These are phyloP conservation scores for Tonatia bakeri DNA, from an alignment of 2,113 vertebrate genomes.

Conservation along the genomic window DNA sequence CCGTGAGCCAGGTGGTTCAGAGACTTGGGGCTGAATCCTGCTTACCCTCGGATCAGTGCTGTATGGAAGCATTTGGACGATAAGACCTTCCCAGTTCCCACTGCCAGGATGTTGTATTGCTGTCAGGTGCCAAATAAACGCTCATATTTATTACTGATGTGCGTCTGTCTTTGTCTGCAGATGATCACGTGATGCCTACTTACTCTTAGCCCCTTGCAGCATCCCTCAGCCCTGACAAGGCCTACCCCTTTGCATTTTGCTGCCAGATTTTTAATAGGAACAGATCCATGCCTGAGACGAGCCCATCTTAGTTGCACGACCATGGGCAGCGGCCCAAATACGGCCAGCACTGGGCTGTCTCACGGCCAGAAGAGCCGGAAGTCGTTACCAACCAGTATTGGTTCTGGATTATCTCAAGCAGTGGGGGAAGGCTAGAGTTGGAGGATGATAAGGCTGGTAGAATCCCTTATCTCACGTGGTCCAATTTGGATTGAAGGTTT, in stretches of 20 bases:
- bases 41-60: not conserved
- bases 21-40: not conserved
- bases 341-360: not conserved
- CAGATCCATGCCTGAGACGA: not conserved
- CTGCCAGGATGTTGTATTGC: constrained; percentile 74
- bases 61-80: not conserved
- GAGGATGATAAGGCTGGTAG: not conserved
- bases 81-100: constrained; percentile 40
- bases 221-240: not conserved
- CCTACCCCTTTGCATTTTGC: not conserved
- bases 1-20: not conserved
- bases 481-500: not conserved
- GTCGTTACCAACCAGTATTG: not conserved
- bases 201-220: not conserved
- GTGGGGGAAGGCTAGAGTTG: not conserved
- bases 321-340: not conserved
- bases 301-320: not conserved
- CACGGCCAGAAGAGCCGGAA: not conserved
- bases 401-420: not conserved
- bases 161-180: not conserved
- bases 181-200: not conserved
- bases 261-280: fast-evolving
- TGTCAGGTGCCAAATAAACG: constrained; percentile 78
- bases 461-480: not conserved
- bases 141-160: constrained; percentile 40